Base-by-base conservation (phyloP, 2,113 vertebrate genomes). In the Struthidea cinerea region DNA sequence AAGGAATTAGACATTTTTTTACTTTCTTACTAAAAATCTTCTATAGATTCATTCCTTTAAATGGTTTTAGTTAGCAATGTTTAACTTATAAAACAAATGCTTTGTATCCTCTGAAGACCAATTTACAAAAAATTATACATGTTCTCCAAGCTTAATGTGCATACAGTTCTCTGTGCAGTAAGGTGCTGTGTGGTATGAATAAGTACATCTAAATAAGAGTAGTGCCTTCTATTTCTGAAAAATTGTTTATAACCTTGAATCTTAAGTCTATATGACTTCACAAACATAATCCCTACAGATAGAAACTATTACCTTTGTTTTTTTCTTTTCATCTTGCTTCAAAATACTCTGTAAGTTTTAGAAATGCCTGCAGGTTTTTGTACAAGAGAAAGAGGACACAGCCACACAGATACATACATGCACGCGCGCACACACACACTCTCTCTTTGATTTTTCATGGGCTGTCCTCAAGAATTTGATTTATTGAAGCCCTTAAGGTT, bases 61-160 rank as follows among this genome's bases (percentile, higher is more conserved):
- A 92, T 85, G n/a, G n/a, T 77, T 57, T 60, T 93, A 93, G 46
- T 96, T 96, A 97, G 56, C 55, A 84, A 60, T 56, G 53, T 93
- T 95, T 94, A 90, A 68, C 67, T 96, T 78, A 94, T 97, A 93
- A 97, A 97, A 90, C 46, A 95, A 97, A 97, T 92, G 49, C 52
- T 94, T 91, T 94, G 13, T 76, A 47, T 82, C 68, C 81, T 95
- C 90, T 93, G 56, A 93, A 91, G 90, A 96, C 49, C 69, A 90
- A 57, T 81, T 94, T 75, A 68, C 21, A 73, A 60, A 82, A 75
- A 96, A 94, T 91, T 44, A 24, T 8, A 44, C 63, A 44, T 2
- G 16, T 94, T 95, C 44, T 46, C 32, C 30, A 80, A 81, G 37
- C 27, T 63, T 95, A 89, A 93, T 75, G 42, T n/a, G 30, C 88